Base-by-base conservation (phyloP, 2,888 invertebrate species). In the Aphrophora alni region DNA sequence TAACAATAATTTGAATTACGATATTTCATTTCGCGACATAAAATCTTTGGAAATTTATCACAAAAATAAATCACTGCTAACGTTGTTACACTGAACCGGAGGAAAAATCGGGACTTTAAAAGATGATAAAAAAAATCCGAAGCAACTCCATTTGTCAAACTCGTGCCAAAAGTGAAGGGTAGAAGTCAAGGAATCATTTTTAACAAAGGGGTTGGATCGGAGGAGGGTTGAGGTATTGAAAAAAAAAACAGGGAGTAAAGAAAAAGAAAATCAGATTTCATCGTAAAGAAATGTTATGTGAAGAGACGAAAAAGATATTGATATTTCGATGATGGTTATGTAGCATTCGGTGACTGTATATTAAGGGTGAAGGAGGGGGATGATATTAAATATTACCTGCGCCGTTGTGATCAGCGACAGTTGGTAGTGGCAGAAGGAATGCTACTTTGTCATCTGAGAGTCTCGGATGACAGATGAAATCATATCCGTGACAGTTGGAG, bases 401-500 rank as follows among this genome's bases (percentile, higher is more conserved):
- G 27, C 25, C n/a, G n/a, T n/a, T n/a, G n/a, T n/a, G n/a, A n/a
- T 14, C 5, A 17, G 69, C 38, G 76, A 68, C 76, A 76, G 76
- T 76, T 76, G 76, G 76, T 21, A 44, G n/a, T n/a, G n/a, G 44
- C 44, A 44, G 44, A 14, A 17, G 44, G 44, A 44, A 44, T n/a
- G n/a, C n/a, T n/a, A n/a, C n/a, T n/a, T n/a, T n/a, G n/a, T n/a
- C n/a, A n/a, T n/a, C n/a, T n/a, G n/a, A n/a, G n/a, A n/a, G n/a
- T n/a, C n/a, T n/a, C n/a, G 33, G 33, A 83, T 84, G 84, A 84
- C 84, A 83, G 84, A 84, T 84, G 84, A 83, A 84, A 84, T 84
- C 83, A 84, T 84, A 84, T 84, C 83, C 82, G 3, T 82, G 77
- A 77, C 76, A 72, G 77, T 75, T 72, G 75, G 59, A n/a, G 74